These are phyloP conservation scores for Schizothorax lantsangensis DNA, from an alignment of 2,797 vertebrate species.

Conservation along the genomic window DNA sequence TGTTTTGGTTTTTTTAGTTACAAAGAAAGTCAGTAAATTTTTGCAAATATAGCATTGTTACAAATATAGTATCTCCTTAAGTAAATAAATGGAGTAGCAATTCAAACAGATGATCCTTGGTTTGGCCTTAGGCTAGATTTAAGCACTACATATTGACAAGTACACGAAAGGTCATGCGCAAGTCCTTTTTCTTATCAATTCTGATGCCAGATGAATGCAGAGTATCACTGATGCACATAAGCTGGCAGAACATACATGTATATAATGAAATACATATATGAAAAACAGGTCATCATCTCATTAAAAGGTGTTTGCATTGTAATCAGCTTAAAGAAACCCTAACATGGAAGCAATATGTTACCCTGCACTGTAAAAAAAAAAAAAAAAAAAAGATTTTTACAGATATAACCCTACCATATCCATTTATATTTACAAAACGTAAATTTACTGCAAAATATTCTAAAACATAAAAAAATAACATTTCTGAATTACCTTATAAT, in stretches of 20 bases:
- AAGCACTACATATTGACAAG: conserved; percentile 12
- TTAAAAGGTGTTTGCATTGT: not conserved
- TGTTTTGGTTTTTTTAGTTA: not conserved
- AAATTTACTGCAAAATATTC: not conserved
- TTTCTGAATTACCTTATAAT: not conserved
- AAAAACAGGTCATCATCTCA: not conserved
- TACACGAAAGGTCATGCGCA: conserved; percentile 16
- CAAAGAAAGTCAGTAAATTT: not conserved
- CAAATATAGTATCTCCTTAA: not conserved
- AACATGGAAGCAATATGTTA: not conserved
- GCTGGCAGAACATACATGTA: not conserved
- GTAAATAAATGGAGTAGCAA: conserved; percentile 4
- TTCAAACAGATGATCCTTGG: not conserved
- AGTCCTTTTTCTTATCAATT: not conserved
- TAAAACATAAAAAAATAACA: not conserved
- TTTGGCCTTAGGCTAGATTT: conserved; percentile 13
- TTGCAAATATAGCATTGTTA: not conserved
- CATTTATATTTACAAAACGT: not conserved
- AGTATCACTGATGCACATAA: not conserved
- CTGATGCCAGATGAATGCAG: conserved; percentile 1
- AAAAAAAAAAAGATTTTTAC: not conserved
- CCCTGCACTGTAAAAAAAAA: not conserved
- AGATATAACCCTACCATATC: no score
- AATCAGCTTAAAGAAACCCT: not conserved
- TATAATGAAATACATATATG: not conserved